phyloP scores from a whole-genome alignment of 2,888 invertebrate genomes.

The Melikaiella ostensackeni region DNA sequence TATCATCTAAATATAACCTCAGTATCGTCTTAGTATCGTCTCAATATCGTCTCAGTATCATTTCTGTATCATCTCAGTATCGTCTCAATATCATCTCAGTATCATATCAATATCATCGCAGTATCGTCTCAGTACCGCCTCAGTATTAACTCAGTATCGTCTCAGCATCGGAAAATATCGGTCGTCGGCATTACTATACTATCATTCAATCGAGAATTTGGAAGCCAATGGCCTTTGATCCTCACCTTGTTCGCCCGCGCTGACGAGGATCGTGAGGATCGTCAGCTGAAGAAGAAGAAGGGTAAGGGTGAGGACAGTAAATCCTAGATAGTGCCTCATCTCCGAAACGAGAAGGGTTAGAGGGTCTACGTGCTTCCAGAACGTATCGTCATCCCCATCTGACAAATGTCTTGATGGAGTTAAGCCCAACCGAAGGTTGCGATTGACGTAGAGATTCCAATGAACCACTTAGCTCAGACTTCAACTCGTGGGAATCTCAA shows the following conservation, averaged over 20 bases:
- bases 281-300: conserved; percentile 62
- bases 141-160: too few species aligned
- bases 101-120: too few species aligned
- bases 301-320: conserved; percentile 60
- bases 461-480: conserved; percentile 6
- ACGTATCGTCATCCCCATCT: conserved; percentile 36
- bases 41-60: too few species aligned
- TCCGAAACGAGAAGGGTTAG: conserved; percentile 59
- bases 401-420: conserved; percentile 31
- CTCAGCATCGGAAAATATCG: too few species aligned
- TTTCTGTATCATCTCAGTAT: too few species aligned
- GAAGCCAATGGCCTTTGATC: not conserved
- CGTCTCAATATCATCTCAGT: too few species aligned
- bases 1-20: too few species aligned
- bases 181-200: too few species aligned
- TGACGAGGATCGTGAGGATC: conserved; percentile 59
- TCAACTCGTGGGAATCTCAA: not conserved
- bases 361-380: conserved; percentile 35
- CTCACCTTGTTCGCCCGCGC: conserved; percentile 69
- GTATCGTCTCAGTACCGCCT: too few species aligned
- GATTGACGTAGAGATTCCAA: not conserved
- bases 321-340: conserved; percentile 64
- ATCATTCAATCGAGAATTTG: not conserved
- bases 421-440: not conserved
- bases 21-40: too few species aligned